Evolutionary conservation across 2,797 vertebrate genomes (phyloP), one percentile per base, ranked within the genome.

Genomic region (Gallirallus australis): DNA sequence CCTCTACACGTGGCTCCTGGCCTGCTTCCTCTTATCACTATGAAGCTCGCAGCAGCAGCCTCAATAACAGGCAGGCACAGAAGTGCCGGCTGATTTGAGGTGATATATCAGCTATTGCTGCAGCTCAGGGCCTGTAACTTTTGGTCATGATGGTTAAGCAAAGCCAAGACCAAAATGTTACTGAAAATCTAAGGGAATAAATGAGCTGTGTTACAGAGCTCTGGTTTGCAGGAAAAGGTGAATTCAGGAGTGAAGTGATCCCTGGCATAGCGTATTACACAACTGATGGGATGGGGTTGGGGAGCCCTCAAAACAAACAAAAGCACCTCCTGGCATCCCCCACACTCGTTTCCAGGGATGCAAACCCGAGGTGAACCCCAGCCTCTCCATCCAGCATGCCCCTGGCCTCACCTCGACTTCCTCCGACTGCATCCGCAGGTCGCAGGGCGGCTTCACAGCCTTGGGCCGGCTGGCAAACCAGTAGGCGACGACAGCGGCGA

Each of bases 391-490:
- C 4, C 0, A 0, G 17, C 2, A 1, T 4, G 52, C 10, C 60
- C 30, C 33, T 2, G 23, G 37, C 11, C 96, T 98, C 95, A 98
- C 98, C 98, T 98, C 97, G 3, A 99, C 98, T 93, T 99, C 99
- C 94, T 99, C 97, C 0, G 99, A 99, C 96, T 99, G 99, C 97
- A 98, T 98, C 79, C 95, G 96, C 94, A 99, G 99, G 97, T 98
- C 98, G 30, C 99, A 99, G 31, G 99, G 99, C 0, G 99, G 99
- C 39, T 97, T 98, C 96, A 99, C 98, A 60, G 99, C 97, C 25
- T 98, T 97, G 9, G 99, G 99, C 54, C 99, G 98, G 86, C 98
- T 99, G 93, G 99, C 98, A 7, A 99, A 96, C 99, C 99, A 99
- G 96, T 99, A 99, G 17, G 99, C 98, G 11, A 99, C 96, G 50